Base-by-base conservation (phyloP, 2,888 invertebrate genomes). In the Ichneumoninae sp. region DNA sequence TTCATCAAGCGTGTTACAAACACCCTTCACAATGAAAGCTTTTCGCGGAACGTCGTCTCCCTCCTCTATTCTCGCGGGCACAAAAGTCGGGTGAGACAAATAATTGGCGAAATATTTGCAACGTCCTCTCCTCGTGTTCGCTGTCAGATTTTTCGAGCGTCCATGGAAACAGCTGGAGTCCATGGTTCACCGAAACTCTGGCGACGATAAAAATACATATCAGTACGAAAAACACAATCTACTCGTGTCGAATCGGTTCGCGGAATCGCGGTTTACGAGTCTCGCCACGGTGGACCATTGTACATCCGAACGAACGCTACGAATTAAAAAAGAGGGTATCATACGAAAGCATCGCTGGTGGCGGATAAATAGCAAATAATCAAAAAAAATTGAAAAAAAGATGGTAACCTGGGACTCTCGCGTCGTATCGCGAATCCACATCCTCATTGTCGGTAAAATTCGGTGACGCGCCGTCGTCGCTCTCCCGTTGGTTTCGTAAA, bases 381-480 rank as follows among this genome's bases (percentile, higher is more conserved):
- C 50, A n/a, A 8, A 60, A 72, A 54, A 66, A 13, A 79, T 13
- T 44, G 57, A 54, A 66, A 13, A 79, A n/a, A 33, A 57, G 6
- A 16, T 16, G 68, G 33, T 2, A 33, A 16, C 57, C 62, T 10
- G 62, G 52, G 3, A 40, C 79, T 82, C 75, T 62, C 79, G 60
- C 71, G 86, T 88, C 87, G 88, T 89, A 90, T 89, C 88, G 88
- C 86, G 89, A 88, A 89, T 88, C 86, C 86, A 86, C 87, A 89
- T 88, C 86, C 86, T 86, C 87, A 86, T 88, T 86, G 86, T 87
- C 86, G 78, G 86, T 86, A 78, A 87, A 88, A 80, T 82, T 83
- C 85, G 83, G 86, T 85, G 86, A 85, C 83, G 79, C 85, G 85
- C 86, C 88, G 87, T 87, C 88, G 87, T 86, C 86, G 87, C 5